A percentile compares a stretch with the other conserved stretches of the same genome.
Conservation (phyloP, 2,113 vertebrate species). For the Geothlypis trichas region DNA sequence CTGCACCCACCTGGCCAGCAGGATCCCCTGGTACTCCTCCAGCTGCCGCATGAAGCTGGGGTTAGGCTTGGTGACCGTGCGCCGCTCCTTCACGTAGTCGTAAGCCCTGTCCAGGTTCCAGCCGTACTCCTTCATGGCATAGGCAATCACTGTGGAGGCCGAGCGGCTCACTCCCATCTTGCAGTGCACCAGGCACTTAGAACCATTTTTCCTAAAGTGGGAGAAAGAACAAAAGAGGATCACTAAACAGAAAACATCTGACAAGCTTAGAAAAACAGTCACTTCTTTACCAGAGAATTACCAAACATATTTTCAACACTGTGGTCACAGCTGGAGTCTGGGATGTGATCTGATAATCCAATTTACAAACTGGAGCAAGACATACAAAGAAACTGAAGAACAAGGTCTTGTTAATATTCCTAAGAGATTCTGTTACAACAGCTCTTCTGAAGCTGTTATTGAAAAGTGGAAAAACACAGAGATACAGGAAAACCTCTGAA, state of each 20-base stretch:
- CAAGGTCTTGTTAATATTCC: background rate
- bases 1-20: constrained; percentile 88
- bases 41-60: constrained; percentile 97
- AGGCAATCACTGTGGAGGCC: constrained; percentile 95
- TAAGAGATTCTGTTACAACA: background rate
- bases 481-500: background rate
- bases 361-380: constrained; percentile 39
- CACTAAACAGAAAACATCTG: background rate
- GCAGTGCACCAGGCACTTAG: constrained; percentile 97
- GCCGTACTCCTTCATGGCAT: constrained; percentile 98
- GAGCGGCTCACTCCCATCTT: constrained; percentile 99
- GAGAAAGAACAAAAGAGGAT: background rate
- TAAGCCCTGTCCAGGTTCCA: constrained; percentile 95
- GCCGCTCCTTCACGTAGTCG: constrained; percentile 91
- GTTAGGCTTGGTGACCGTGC: constrained; percentile 93
- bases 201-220: constrained; percentile 87
- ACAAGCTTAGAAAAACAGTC: background rate
- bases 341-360: constrained; percentile 25
- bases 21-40: constrained; percentile 97
- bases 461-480: background rate
- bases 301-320: background rate
- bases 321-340: background rate
- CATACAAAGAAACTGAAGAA: background rate
- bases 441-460: background rate
- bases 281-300: background rate